Base-by-base conservation (phyloP, 53 echinoderm and acorn worm species). In the Mesocentrotus franciscanus region DNA sequence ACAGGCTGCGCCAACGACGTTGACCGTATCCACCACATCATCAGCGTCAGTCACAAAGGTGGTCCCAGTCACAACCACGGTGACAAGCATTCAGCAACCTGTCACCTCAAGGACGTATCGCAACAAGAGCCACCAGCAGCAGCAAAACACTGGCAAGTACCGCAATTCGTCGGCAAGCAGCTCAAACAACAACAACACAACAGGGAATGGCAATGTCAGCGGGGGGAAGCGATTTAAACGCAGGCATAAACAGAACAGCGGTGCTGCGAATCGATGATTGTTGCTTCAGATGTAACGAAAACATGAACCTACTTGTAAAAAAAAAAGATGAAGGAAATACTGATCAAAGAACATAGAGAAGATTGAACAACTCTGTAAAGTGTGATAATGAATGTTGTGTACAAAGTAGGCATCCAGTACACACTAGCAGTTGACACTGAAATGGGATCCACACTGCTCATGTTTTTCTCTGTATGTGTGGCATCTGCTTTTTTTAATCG, bases 91-190 rank as follows among this genome's bases (percentile, higher is more conserved):
- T 32, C 71, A 95, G 42, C 97, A 96, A 36, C 96, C 97, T 27
- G 97, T 98, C 64, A 95, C 96, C 59, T 96, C 98, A 59, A 91
- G 95, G 95, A 97, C 97, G n/a, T 98, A 93, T 85, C 97, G 96
- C 56, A 98, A 97, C 95, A 96, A 96, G 85, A 96, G 90, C 93
- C 94, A 95, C 74, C 96, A 97, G 75, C 95, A 92, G 75, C 95
- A 91, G 30, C 95, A 94, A 27, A 18, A 32, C 29, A 36, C 61
- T 66, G 95, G 96, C 95, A 96, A 97, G 93, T 97, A 90, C 89
- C 97, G 97, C 92, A 96, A 93, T 85, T 95, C 96, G 26, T 94
- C 95, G 24, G 68, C 95, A 22, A 95, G 96, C 85, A 95, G 95
- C 92, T 95, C 94, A 79, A 97, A 97, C 85, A 95, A 96, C 96